Evolutionary conservation across 2,797 vertebrate genomes (phyloP), one percentile per base, ranked within the genome.

Genomic region (Neosalanx taihuensis): DNA sequence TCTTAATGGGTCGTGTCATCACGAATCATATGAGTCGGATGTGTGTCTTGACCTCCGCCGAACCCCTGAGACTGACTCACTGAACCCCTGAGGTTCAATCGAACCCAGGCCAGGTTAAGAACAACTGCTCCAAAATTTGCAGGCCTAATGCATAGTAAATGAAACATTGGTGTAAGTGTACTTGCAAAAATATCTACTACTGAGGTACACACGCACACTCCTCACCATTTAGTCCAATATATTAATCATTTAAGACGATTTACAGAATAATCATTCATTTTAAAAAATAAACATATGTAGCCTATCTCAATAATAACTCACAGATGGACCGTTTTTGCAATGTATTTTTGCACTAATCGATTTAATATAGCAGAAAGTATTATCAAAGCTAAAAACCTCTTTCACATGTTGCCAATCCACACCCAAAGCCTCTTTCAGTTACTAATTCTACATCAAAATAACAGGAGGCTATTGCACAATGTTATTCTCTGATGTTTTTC

Each of bases 181-280:
- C 41, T 46, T 3, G 41, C 41, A 3, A 46, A 46, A 12, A 46
- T 46, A 12, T 46, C 33, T 35, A 35, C 37, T 12, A 46, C 37
- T 9, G 12, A 73, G 46, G 58, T 13, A 75, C 37, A 30, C 33
- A 75, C 58, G 72, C 59, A 70, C n/a, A 67, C 58, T 15, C n/a
- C 2, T 23, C 9, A 7, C 53, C 13, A 65, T 35, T 35, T 35
- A 46, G 20, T 56, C 62, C 46, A 29, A 57, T 76, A 62, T 30
- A 67, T 20, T 86, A 80, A 86, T 88, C 86, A 84, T 77, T 79
- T 91, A 90, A 92, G 88, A 91, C 86, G 83, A 72, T 89, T 90
- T 89, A 85, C 67, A 79, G 80, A 84, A 86, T 87, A 88, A 88
- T 90, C 85, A 83, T 78, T 89, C 78, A 86, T 83, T 91, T 83